A percentile compares a stretch with the other conserved stretches of the same genome.
Conservation (phyloP, 1,140 invertebrate genomes). For the Drosophila pandora region DNA sequence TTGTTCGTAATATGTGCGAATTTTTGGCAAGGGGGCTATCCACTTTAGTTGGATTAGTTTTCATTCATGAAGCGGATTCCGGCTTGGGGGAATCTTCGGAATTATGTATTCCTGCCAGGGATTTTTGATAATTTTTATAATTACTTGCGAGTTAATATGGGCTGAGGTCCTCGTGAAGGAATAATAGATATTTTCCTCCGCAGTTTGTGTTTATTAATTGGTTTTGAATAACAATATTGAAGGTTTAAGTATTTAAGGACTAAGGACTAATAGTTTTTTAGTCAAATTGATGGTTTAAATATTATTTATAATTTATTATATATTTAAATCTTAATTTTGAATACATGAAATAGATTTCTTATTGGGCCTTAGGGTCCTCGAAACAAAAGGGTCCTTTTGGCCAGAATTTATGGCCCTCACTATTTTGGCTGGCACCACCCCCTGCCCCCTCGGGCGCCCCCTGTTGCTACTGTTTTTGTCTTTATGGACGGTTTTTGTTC, state of each 20-base stretch:
- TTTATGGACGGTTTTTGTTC: neutral
- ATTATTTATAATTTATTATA: too few species aligned
- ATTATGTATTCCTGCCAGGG: neutral
- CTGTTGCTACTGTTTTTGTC: conserved; percentile 45
- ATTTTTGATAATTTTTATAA: neutral
- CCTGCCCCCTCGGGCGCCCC: conserved; percentile 15
- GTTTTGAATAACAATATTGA: neutral
- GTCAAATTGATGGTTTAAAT: too few species aligned
- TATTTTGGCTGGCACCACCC: neutral
- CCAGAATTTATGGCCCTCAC: neutral
- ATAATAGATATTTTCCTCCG: neutral
- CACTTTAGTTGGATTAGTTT: conserved; percentile 25
- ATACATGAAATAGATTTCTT: too few species aligned
- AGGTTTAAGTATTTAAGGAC: neutral
- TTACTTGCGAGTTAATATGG: neutral
- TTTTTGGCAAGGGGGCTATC: conserved; percentile 25
- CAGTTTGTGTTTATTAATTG: neutral
- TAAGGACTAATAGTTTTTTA: too few species aligned
- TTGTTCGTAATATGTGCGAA: conserved; percentile 31
- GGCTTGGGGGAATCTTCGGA: neutral
- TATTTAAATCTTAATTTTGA: neutral
- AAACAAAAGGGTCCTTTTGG: neutral
- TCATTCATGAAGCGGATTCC: conserved; percentile 8
- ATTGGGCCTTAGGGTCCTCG: neutral
- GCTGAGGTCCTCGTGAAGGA: neutral